Evolutionary conservation across 2,113 vertebrate genomes (phyloP).

Genomic region (Poecile atricapillus): DNA sequence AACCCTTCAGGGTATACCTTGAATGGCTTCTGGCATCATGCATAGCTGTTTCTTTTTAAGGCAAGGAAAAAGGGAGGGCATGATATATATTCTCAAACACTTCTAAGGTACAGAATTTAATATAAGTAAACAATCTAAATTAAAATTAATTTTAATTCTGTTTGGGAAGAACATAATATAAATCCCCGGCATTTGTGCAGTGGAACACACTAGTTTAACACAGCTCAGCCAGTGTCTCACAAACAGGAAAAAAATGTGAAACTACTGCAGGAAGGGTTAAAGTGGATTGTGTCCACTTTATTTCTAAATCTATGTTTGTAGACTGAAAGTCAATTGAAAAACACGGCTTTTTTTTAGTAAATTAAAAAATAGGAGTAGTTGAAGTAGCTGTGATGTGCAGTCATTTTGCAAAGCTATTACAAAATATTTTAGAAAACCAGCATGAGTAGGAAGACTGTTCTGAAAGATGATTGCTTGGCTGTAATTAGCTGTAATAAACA

Average conservation of each 20-base stretch:
- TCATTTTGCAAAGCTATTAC: neutral
- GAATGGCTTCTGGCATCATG: neutral
- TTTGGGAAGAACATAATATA: neutral
- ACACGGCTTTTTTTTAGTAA: too few relatives aligned
- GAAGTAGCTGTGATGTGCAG: neutral
- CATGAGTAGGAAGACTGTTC: neutral
- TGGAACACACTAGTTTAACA: neutral
- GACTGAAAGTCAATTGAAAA: neutral
- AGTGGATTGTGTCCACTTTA: neutral
- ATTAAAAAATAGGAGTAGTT: too few relatives aligned
- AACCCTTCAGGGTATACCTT: neutral
- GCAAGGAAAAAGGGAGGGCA: neutral
- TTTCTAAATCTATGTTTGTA: neutral
- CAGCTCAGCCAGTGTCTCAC: neutral
- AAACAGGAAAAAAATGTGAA: neutral
- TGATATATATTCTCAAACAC: neutral
- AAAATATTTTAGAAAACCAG: neutral
- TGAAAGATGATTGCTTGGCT: neutral
- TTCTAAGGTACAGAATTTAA: neutral
- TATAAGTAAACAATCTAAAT: neutral
- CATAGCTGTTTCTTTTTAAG: neutral
- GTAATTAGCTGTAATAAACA: neutral
- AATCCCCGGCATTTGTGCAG: neutral
- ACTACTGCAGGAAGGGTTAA: accelerated
- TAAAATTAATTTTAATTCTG: neutral